Base-by-base conservation (phyloP, 2,113 vertebrate species). In the Pelobates fuscus region DNA sequence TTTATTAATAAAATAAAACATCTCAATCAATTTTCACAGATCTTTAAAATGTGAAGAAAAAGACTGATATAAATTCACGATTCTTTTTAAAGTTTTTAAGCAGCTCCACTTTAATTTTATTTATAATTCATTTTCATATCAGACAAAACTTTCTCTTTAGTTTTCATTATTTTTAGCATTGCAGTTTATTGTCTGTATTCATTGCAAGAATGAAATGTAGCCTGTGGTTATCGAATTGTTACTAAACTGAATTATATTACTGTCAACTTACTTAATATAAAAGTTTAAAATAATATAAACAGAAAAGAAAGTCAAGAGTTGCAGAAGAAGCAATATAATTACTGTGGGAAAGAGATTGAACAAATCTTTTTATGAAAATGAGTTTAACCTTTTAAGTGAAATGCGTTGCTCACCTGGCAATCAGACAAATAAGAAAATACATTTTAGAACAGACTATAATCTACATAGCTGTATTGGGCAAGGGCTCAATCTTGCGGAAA, bases 191-290 rank as follows among this genome's bases (percentile, higher is more conserved):
- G 58, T 43, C 68, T 59, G 58, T 70, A 60, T 70, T 70, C 54
- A 70, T 70, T 70, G 58, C 52, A 26, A 60, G 68, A 70, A 58
- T 43, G 68, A 70, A 70, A 41, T 70, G 68, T 70, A 59, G 55
- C 55, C 37, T 58, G 54, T 59, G 68, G 58, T 70, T 70, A 70
- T 70, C 32, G 43, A 54, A 60, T 60, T 70, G 29, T 70, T 70
- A 43, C 23, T 43, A 70, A 60, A 44, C 55, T 59, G 55, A 60
- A 58, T 70, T 54, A 54, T 37, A 32, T 60, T 44, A 70, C 68
- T 70, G 68, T 60, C 68, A 70, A 59, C 55, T 70, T 70, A 70
- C 59, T 37, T 70, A 70, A 70, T 70, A 60, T 43, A 54, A 70
- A 69, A 70, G 68, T 44, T 70, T 54, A 59, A 60, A 70, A 60